Base-by-base conservation (phyloP, 1,140 invertebrate genomes). In the Pectinophora gossypiella region DNA sequence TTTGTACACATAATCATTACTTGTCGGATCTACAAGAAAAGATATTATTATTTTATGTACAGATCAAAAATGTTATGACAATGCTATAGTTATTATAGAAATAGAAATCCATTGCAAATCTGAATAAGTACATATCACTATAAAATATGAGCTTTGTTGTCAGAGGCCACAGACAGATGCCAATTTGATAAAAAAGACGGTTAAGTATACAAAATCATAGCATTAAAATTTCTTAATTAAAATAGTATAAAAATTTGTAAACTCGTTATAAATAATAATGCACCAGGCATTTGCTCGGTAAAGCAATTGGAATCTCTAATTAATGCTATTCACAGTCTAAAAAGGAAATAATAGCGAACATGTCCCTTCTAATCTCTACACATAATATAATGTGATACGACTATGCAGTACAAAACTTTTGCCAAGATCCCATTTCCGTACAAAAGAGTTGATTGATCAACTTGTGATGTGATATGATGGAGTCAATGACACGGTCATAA, bases 241-340 rank as follows among this genome's bases (percentile, higher is more conserved):
- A 62, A 70, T 44, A 68, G 69, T 70, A 75, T 54, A 73, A 69
- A 67, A 68, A 64, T 59, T 44, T 69, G 57, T 68, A 75, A 67
- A 74, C 40, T 61, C 54, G 56, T 65, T 66, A 76, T 67, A 74
- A 72, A 75, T 71, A 77, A 76, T 72, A 74, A 70, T 76, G 73
- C 73, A 74, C 70, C 72, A 68, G 68, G 72, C 68, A 75, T 71
- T 47, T 61, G 56, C 52, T 64, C 48, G 47, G 48, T 65, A 61
- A 61, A 72, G 63, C 64, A 64, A 68, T 59, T 58, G 48, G 47
- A 66, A 67, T 65, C 59, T 70, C 64, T 66, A 40, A 40, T 40
- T 40, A 40, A 66, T 58, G 43, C 62, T 77, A 76, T 77, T 73
- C 72, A 80, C 80, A 75, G 65, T 66, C 50, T 69, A 74, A 60